Base-by-base conservation (phyloP, 2,888 invertebrate genomes). In the Sarcophaga subvicina region DNA sequence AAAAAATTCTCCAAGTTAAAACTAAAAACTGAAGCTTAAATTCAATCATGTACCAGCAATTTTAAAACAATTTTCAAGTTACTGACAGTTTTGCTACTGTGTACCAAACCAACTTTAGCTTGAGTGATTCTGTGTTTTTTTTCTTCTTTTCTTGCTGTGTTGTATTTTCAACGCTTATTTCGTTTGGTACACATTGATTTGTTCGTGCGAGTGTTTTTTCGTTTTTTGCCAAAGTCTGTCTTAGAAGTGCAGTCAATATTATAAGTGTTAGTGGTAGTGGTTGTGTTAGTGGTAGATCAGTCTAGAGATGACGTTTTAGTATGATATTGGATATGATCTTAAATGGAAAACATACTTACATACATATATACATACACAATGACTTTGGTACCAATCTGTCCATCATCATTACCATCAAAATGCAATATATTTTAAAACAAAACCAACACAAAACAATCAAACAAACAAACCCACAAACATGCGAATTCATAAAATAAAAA, bases 341-440 rank as follows among this genome's bases (percentile, higher is more conserved):
- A 72, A 76, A 80, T 59, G 20, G 77, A 80, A 80, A 72, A 91
- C 91, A 77, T 77, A 72, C 62, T 78, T 71, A 83, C 77, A 83
- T 66, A 27, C 49, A 62, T 71, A 67, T 22, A 67, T 62, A 37
- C 62, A 72, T 72, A 71, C 47, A 45, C 81, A 84, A 90, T 90
- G 91, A 91, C 91, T 91, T 92, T 92, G 92, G 92, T 91, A 92
- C 91, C 92, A 92, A 92, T 91, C 92, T 92, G 92, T 92, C 92
- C 91, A 92, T 92, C 92, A 92, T 92, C 92, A 92, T 92, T 92
- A 92, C 90, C 92, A 90, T 92, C 92, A 92, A 91, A 86, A 85
- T 88, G 87, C 90, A 75, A 88, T 80, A 82, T 84, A 80, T 84
- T 73, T 69, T 78, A 59, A 73, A 83, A 79, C 11, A 77, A 80